Evolutionary conservation across 2,797 vertebrate genomes (phyloP), one percentile per base, ranked within the genome.

Genomic region (Gallinago nigripennis): DNA sequence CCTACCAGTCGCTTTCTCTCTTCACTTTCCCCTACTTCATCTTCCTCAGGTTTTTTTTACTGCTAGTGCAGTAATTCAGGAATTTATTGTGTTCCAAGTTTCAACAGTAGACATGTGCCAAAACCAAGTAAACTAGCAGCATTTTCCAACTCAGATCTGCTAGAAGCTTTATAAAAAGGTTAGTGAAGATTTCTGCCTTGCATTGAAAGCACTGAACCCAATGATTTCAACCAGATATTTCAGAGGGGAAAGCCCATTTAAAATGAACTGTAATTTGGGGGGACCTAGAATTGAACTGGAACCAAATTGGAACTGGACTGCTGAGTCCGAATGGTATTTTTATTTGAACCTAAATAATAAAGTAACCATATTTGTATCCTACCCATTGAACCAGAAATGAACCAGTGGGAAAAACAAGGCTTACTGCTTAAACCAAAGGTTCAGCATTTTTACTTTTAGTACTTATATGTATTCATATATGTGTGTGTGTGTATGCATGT

Each of bases 91-190:
- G 6, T 68, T 92, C 71, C 75, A 87, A 53, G 51, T 75, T 80
- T 85, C 75, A 88, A 8, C 46, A 41, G 65, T 25, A 93, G 53
- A 64, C 50, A 68, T 57, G 9, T 87, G 61, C n/a, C 76, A 73
- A 73, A 73, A 84, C 56, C 48, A 92, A 85, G 68, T 72, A 80
- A 85, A 79, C 17, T 89, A 82, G 39, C 23, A 68, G 31, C 39
- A 41, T 91, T 91, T 92, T 86, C 54, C 41, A 83, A 10, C 64
- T 83, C 48, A 30, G 14, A 23, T 60, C 65, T 89, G 41, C 48
- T 80, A 82, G 28, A 51, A 85, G 39, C 71, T 91, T 92, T 80
- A 51, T 77, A 60, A 89, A 89, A 95, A 89, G 25, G n/a, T 87
- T 77, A 77, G 60, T 53, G 79, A 71, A 82, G 68, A 48, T 91